These are phyloP conservation scores for Rhyacichthys aspro DNA, from an alignment of 2,797 vertebrate species.

Conservation along the genomic window DNA sequence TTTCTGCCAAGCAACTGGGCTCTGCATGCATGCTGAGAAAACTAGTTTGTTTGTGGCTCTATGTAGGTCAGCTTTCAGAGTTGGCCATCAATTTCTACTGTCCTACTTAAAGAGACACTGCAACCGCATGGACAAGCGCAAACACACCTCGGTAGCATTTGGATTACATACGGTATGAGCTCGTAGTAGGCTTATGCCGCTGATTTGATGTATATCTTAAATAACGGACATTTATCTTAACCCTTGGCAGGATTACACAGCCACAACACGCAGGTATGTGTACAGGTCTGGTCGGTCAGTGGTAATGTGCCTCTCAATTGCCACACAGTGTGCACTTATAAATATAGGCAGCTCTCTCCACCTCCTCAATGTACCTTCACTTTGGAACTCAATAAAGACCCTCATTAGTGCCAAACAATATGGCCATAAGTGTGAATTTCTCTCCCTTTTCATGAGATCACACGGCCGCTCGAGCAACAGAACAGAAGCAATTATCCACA, in stretches of 20 bases:
- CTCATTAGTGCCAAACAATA: slow-evolving; percentile 69
- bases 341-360: slow-evolving; percentile 35
- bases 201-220: slow-evolving; percentile 36
- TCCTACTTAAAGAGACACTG: slow-evolving; percentile 79
- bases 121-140: slow-evolving; percentile 43
- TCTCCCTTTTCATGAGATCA: slow-evolving; percentile 50
- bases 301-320: slow-evolving; percentile 27
- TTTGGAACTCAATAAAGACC: slow-evolving; percentile 45
- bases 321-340: slow-evolving; percentile 24
- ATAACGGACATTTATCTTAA: slow-evolving; percentile 24
- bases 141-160: slow-evolving; percentile 32
- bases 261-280: slow-evolving; percentile 14
- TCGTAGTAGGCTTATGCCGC: slow-evolving; percentile 1
- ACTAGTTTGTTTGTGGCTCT: slow-evolving; percentile 81
- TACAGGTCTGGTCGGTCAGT: slow-evolving; percentile 17
- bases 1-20: slow-evolving; percentile 60
- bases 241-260: slow-evolving; percentile 1
- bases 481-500: slow-evolving; percentile 67
- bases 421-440: slow-evolving; percentile 49
- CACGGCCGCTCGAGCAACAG: slow-evolving; percentile 50
- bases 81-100: slow-evolving; percentile 83
- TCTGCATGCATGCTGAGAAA: slow-evolving; percentile 69
- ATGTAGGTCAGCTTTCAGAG: slow-evolving; percentile 84
- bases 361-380: slow-evolving; percentile 47
- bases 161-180: slow-evolving; percentile 31